Evolutionary conservation across 2,113 vertebrate genomes (phyloP), one percentile per base, ranked within the genome.

Genomic region (Phylloscopus whistleri): DNA sequence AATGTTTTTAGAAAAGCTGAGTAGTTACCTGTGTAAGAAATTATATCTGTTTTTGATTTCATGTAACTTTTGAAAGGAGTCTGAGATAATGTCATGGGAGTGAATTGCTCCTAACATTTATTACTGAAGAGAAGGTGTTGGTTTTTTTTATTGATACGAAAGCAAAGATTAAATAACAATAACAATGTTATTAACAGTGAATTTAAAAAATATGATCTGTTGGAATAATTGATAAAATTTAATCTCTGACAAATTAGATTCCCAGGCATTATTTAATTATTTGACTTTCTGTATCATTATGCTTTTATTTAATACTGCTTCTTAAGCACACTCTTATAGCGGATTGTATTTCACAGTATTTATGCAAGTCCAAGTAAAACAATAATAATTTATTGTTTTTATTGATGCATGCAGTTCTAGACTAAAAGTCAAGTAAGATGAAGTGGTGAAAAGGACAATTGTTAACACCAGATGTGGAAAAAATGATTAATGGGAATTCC

Each of bases 381-480:
- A 85, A n/a, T 53, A 52, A 31, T 56, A 52, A 20, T 86, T 28
- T 14, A 39, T 62, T 73, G 28, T 9, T 91, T 81, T 89, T 72
- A 51, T 87, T 84, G 73, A 39, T 4, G 3, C 10, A 9, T 77
- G 37, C 51, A 52, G 35, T 91, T 87, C 31, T 74, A 48, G 28
- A 84, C 51, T 89, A 31, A 70, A 79, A 87, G 21, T 48, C 15
- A 84, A 93, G 37, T 55, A 70, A 84, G 52, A 49, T 44, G 59
- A 85, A 89, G 33, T 75, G 60, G 41, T 74, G 52, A 66, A 58
- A 91, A 77, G 80, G 48, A 56, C 48, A 16, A 17, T 69, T 43
- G 81, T 89, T 83, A 84, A 86, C 27, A 84, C 16, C 68, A 94
- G 63, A 68, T 95, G 76, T 76, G 69, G 66, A 77, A 93, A 92